These are phyloP conservation scores for Lasioglossum baleicum DNA, from an alignment of 1,140 invertebrate species.

Conservation along the genomic window DNA sequence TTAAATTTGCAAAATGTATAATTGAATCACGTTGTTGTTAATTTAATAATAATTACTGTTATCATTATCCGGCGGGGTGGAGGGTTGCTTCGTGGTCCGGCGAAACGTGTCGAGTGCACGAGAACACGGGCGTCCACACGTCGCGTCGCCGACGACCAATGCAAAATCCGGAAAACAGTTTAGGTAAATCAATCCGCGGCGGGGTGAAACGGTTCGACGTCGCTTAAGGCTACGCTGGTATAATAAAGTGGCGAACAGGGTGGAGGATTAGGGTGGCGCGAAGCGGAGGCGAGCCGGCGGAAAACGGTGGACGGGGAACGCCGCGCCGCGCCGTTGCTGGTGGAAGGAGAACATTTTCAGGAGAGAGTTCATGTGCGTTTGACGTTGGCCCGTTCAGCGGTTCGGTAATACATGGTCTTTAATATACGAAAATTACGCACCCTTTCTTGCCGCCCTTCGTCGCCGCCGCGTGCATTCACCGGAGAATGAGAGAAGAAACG, in stretches of 20 bases:
- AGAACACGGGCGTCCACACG: background rate
- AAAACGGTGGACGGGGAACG: background rate
- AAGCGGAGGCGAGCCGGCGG: conserved; percentile 11
- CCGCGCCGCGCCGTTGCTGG: background rate
- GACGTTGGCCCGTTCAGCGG: conserved; percentile 65
- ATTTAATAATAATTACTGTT: no score
- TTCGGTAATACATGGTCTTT: conserved; percentile 65
- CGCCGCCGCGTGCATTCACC: background rate
- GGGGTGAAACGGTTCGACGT: conserved; percentile 54
- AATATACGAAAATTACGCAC: conserved; percentile 62
- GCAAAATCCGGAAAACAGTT: conserved; percentile 72
- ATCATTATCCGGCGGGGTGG: no score
- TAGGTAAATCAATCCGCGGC: conserved; percentile 69
- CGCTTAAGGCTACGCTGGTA: conserved; percentile 53
- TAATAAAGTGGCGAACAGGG: conserved; percentile 61
- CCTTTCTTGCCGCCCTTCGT: background rate
- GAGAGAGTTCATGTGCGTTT: conserved; percentile 62
- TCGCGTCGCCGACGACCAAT: conserved; percentile 45
- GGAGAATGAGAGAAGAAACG: background rate
- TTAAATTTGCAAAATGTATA: no score
- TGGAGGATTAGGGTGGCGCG: conserved; percentile 18
- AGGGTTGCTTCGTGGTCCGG: no score
- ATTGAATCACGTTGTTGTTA: no score
- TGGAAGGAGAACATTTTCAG: conserved; percentile 43
- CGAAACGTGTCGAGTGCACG: no score